Percentiles rank a stretch among this genome's conserved stretches.
These are phyloP conservation scores for Gadus macrocephalus DNA, from an alignment of 2,113 vertebrate genomes.

Conservation along the genomic window DNA sequence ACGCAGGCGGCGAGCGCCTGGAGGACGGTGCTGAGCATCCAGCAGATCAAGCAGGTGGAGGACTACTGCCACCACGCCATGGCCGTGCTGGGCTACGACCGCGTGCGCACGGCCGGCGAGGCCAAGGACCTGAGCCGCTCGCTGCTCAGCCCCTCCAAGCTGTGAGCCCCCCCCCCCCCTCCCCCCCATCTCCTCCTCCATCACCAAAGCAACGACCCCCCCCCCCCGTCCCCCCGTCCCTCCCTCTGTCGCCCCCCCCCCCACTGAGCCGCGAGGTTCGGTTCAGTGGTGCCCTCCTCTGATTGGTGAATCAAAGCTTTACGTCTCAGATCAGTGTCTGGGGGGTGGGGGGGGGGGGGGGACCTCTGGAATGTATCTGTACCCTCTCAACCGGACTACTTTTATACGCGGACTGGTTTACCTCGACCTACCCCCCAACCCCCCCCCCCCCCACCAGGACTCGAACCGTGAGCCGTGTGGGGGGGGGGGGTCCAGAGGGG, in stretches of 20 bases:
- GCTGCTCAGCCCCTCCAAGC: slow-evolving; percentile 83
- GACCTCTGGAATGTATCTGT: slow-evolving; percentile 65
- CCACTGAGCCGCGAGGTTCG: no score
- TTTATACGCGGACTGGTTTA: no score
- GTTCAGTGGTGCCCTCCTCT: slow-evolving; percentile 56
- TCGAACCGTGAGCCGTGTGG: slow-evolving; percentile 17
- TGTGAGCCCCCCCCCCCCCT: slow-evolving; percentile 74
- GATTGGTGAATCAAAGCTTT: slow-evolving; percentile 69
- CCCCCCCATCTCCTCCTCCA: slow-evolving; percentile 52
- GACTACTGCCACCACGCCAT: slow-evolving; percentile 95
- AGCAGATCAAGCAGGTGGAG: slow-evolving; percentile 97
- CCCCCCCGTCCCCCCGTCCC: no score
- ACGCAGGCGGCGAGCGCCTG: slow-evolving; percentile 93
- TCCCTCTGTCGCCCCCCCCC: no score
- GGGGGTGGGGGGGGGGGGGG: slow-evolving; percentile 38
- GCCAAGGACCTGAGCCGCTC: slow-evolving; percentile 93
- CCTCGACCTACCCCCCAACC: neutral
- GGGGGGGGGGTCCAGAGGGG: slow-evolving; percentile 9
- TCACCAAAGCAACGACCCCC: neutral
- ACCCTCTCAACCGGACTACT: slow-evolving; percentile 31
- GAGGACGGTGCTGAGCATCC: slow-evolving; percentile 91
- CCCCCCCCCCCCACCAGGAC: no score
- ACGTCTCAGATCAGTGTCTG: slow-evolving; percentile 46
- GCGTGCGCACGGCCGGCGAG: slow-evolving; percentile 83
- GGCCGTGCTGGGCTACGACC: slow-evolving; percentile 89